Evolutionary conservation across 2,797 vertebrate species (phyloP), one percentile per base, ranked within the genome.

Genomic region (Neoniphon sammara): DNA sequence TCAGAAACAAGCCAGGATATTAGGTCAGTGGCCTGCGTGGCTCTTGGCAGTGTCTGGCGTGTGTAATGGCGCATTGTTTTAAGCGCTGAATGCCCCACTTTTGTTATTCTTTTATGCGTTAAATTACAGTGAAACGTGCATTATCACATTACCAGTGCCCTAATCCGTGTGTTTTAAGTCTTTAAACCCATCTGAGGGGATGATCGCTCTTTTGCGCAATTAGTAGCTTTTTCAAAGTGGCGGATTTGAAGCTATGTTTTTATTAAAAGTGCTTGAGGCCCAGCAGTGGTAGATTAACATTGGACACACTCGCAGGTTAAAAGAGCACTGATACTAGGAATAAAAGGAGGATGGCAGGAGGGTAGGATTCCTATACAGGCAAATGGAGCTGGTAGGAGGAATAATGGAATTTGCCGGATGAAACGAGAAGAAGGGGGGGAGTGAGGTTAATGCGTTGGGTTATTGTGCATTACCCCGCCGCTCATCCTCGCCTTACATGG

Each of bases 141-240:
- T 94, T 94, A 93, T 93, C 93, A 94, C 92, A 92, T 93, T 88
- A 92, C 82, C 72, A 85, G 81, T 80, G 85, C 84, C 85, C 82
- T 92, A 94, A 95, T 94, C 92, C 89, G 80, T 87, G 90, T 91
- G 92, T 92, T 88, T 91, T 90, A 92, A 93, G 90, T 81, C 85
- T 86, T 92, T 94, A 94, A 94, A 87, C 88, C 87, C 91, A 92
- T 89, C 90, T 81, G 84, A 89, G 75, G 88, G 90, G 92, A 94
- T 94, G 90, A 94, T 93, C 91, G 88, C 92, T 92, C 93, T 93
- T 92, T 91, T 91, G 89, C 77, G 89, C 92, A 93, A 94, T 93
- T 93, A 93, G 92, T 93, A 89, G 89, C 88, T 85, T 85, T 93
- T 91, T 72, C 82, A 89, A 92, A 93, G 90, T 91, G 89, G 86